phyloP scores from a whole-genome alignment of 2,797 vertebrate genomes.

The Spinibarbus caldwelli region DNA sequence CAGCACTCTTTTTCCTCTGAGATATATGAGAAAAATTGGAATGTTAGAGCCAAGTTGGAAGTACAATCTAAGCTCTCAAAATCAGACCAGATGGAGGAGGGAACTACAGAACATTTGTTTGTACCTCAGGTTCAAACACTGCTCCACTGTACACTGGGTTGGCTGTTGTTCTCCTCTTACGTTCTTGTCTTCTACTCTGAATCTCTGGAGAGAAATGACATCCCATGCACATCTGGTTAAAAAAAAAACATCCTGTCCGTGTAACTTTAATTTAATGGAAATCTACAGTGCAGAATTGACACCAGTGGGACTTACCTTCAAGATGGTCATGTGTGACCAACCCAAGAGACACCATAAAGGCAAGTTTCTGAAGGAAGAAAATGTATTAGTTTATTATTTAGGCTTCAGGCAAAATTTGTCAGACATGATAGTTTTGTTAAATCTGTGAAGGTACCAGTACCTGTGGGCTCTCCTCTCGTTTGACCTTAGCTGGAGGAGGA shows the following conservation, averaged over 20 bases:
- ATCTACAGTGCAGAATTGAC: background rate
- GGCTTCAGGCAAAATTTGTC: background rate
- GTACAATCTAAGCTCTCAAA: background rate
- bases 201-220: conserved; percentile 85
- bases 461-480: conserved; percentile 96
- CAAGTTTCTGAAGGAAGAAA: conserved; percentile 89
- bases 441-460: conserved; percentile 68
- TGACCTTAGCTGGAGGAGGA: conserved; percentile 84
- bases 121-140: conserved; percentile 95
- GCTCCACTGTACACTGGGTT: conserved; percentile 98
- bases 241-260: background rate
- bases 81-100: background rate
- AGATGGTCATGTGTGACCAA: conserved; percentile 97
- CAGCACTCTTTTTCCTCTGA: conserved; percentile 98
- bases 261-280: conserved; percentile 5
- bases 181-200: conserved; percentile 96
- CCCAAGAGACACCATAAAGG: conserved; percentile 98
- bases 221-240: background rate
- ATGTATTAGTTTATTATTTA: conserved; percentile 2
- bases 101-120: background rate
- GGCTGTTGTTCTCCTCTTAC: conserved; percentile 97
- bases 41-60: background rate
- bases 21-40: conserved; percentile 38
- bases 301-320: conserved; percentile 82
- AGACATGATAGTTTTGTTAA: background rate